phyloP scores from a whole-genome alignment of 2,888 invertebrate genomes.

The Polyploca ridens region DNA sequence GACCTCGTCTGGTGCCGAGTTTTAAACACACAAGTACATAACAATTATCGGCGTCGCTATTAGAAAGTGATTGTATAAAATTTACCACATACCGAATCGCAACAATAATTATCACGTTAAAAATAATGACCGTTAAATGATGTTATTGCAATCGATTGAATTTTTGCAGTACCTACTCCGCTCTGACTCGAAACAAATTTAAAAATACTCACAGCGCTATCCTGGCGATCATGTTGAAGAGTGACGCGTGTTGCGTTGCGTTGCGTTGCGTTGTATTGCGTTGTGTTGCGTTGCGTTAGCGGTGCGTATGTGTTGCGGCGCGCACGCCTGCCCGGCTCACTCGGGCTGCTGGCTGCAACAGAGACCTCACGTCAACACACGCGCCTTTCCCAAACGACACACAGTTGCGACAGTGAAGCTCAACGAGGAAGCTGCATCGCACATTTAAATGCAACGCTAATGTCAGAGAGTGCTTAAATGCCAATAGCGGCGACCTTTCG shows the following conservation, averaged over 20 bases:
- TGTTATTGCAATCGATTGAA: background rate
- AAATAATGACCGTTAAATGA: constrained; percentile 14
- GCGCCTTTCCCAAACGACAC: constrained; percentile 80
- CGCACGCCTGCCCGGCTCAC: constrained; percentile 61
- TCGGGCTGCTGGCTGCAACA: constrained; percentile 78
- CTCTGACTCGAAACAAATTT: background rate
- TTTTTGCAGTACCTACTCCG: background rate
- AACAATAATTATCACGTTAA: constrained; percentile 33
- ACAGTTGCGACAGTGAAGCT: constrained; percentile 80
- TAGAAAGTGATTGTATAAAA: constrained; percentile 67
- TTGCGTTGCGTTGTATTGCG: constrained; percentile 38
- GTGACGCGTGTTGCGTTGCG: constrained; percentile 23
- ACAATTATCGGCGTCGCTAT: constrained; percentile 53
- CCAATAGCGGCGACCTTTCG: constrained; percentile 82
- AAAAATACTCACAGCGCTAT: constrained; percentile 73
- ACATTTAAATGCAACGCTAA: constrained; percentile 82
- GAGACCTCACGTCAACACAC: constrained; percentile 77
- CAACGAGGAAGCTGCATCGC: constrained; percentile 82
- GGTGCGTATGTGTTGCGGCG: constrained; percentile 37
- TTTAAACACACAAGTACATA: constrained; percentile 40
- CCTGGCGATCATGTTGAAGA: constrained; percentile 67
- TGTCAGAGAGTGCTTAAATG: constrained; percentile 84
- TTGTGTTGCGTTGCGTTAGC: constrained; percentile 28
- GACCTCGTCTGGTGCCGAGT: constrained; percentile 24
- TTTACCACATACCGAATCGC: constrained; percentile 34